Evolutionary conservation across 2,113 vertebrate genomes (phyloP).

Genomic region (Rutilus rutilus): DNA sequence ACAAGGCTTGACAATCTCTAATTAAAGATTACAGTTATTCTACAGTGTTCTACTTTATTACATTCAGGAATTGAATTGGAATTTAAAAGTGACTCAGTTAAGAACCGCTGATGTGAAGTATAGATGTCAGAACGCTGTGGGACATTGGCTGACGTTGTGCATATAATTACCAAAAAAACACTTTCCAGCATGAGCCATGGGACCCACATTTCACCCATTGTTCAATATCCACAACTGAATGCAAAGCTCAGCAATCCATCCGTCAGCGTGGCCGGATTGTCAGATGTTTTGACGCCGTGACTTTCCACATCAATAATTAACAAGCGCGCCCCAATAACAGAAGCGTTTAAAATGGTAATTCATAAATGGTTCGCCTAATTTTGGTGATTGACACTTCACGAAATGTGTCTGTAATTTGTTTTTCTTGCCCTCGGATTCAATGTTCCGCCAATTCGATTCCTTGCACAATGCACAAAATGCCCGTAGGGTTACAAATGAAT

Average conservation of each 20-base stretch:
- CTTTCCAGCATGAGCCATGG: conserved; percentile 66
- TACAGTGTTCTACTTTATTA: background rate
- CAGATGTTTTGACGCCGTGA: background rate
- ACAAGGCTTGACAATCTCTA: background rate
- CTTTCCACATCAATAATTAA: conserved; percentile 68
- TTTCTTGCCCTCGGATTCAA: conserved; percentile 24
- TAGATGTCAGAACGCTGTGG: conserved; percentile 66
- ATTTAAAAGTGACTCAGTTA: background rate
- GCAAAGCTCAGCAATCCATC: conserved; percentile 76
- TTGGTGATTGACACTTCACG: conserved; percentile 54
- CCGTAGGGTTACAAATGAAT: conserved; percentile 9
- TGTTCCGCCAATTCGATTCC: conserved; percentile 21
- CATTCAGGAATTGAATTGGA: background rate
- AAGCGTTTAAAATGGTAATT: conserved; percentile 67
- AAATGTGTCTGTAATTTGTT: conserved; percentile 59
- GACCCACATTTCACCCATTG: conserved; percentile 71
- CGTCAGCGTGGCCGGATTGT: conserved; percentile 61
- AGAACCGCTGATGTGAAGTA: conserved; percentile 52
- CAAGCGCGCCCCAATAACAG: conserved; percentile 62
- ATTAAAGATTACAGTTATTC: background rate
- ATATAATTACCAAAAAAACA: conserved; percentile 78
- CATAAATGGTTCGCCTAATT: conserved; percentile 43
- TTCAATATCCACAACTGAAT: conserved; percentile 75
- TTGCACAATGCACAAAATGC: background rate
- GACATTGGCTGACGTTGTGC: conserved; percentile 63